These are phyloP conservation scores for Hemaris fuciformis DNA, from an alignment of 2,888 invertebrate genomes.

Conservation along the genomic window DNA sequence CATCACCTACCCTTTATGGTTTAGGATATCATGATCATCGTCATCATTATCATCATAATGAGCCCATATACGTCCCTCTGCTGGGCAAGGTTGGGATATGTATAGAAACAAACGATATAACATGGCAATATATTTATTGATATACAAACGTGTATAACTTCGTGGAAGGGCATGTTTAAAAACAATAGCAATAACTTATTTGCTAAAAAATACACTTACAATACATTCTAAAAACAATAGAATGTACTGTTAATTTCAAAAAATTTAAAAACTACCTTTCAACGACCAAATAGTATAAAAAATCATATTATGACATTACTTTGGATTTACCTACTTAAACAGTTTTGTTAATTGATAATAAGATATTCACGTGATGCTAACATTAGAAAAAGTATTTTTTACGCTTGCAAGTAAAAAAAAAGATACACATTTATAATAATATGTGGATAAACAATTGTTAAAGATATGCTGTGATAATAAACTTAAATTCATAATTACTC, in stretches of 20 bases:
- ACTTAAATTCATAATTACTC: no score
- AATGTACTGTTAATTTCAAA: neutral
- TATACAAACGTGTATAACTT: conserved; percentile 43
- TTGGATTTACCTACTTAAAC: conserved; percentile 45
- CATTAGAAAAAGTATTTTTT: no score
- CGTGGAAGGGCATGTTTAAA: conserved; percentile 24
- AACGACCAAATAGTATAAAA: conserved; percentile 6
- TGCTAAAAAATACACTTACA: neutral
- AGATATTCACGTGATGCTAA: neutral
- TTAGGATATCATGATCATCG: no score
- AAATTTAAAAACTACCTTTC: neutral
- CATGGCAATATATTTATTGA: conserved; percentile 70
- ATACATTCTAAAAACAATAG: neutral
- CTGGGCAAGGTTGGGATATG: neutral
- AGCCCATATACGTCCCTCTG: neutral
- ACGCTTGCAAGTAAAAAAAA: no score
- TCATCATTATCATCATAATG: no score
- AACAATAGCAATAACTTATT: conserved; percentile 24
- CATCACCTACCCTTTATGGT: no score
- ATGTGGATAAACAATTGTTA: no score
- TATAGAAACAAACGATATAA: conserved; percentile 33
- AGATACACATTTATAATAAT: no score
- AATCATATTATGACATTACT: conserved; percentile 73
- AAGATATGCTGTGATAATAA: no score
- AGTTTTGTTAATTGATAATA: neutral